Base-by-base conservation (phyloP, 37 sponge, comb jelly and placozoan genomes). In the Haliclona indistincta region DNA sequence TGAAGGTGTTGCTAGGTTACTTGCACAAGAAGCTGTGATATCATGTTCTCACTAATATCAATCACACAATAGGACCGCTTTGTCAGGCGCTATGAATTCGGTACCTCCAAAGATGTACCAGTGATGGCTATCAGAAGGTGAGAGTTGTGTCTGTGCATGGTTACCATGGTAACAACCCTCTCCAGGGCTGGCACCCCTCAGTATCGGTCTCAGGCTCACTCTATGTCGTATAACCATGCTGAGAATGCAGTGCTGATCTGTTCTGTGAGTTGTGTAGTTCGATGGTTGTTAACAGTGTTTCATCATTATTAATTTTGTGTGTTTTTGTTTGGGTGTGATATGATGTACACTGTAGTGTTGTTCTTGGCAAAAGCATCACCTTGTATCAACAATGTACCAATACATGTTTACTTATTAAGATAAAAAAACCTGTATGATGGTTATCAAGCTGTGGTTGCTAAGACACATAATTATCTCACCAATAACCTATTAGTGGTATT, bases 181-280 rank as follows among this genome's bases (percentile, higher is more conserved):
- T 6, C 8, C 58, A 87, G 88, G 73, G 81, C 76, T 77, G 82
- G 88, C 28, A 72, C 66, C 44, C 64, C 82, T 7, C 85, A 84
- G 72, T 73, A 74, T 54, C 73, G 83, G 26, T 55, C 72, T 17
- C 35, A 83, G 5, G 80, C 92, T 35, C 84, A 84, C 72, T 36
- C 30, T 41, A 65, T 93, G 56, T 58, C 81, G 33, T 97, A 89
- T 84, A 97, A 90, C 66, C 82, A 92, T 17, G 92, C 94, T 15
- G 94, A 93, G 83, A 91, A 86, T 78, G 89, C 94, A 44, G 63
- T 97, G 19, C 84, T 97, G 2, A 56, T 97, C 53, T 87, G 89
- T 56, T 93, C 97, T 10, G 83, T 86, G 41, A 81, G 89, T 66
- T 28, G 25, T n/a, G 28, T 2, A 3, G 19, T 36, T 33, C 13